These are phyloP conservation scores for Aythya baeri DNA, from an alignment of 2,113 vertebrate species.

Conservation along the genomic window DNA sequence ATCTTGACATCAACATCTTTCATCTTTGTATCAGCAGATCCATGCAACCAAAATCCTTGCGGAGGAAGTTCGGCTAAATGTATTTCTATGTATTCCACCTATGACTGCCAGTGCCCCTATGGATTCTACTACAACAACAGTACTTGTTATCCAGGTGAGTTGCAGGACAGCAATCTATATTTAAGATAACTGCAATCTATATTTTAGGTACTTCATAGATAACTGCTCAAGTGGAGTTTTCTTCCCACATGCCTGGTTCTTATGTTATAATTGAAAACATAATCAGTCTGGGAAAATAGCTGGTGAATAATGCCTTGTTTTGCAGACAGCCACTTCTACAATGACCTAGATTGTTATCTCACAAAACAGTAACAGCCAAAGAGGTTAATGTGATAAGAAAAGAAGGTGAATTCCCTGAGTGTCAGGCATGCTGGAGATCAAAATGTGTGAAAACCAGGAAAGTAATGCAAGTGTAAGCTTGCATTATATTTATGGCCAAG, in stretches of 20 bases:
- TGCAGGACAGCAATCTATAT: background rate
- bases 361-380: background rate
- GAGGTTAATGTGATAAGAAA: background rate
- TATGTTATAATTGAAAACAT: background rate
- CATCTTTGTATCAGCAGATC: accelerated
- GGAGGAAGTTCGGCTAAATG: accelerated
- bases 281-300: background rate
- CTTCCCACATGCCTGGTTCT: background rate
- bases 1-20: background rate
- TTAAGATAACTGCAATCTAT: background rate
- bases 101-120: background rate
- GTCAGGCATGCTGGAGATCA: background rate
- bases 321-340: background rate
- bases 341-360: conserved; percentile 20
- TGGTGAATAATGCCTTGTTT: background rate
- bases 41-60: accelerated
- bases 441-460: background rate
- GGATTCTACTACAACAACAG: background rate
- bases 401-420: background rate
- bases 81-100: accelerated
- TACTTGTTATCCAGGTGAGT: conserved; percentile 62
- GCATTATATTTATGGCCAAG: background rate
- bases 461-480: background rate
- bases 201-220: background rate
- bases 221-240: background rate